Conservation (phyloP, 2,113 vertebrate genomes). For the Diadophis punctatus region DNA sequence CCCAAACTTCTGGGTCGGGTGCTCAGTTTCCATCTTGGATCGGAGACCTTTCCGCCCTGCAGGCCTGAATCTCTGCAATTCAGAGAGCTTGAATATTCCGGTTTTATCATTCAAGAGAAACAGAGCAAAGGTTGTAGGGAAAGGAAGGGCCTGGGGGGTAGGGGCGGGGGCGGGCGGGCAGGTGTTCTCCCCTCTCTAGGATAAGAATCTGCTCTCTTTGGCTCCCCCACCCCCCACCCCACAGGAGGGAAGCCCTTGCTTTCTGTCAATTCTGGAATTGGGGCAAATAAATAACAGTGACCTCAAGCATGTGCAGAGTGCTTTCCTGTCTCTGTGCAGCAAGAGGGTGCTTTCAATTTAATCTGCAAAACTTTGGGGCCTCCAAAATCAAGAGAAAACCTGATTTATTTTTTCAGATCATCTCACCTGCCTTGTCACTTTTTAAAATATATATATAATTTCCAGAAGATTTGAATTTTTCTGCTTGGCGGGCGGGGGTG, state of each 20-base stretch:
- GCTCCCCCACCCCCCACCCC: background rate
- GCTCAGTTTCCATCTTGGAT: background rate
- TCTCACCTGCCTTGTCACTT: background rate
- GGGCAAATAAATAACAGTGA: background rate
- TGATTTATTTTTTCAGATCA: background rate
- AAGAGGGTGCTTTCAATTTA: background rate
- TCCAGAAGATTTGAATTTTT: background rate
- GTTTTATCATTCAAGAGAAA: background rate
- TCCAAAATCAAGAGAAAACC: background rate
- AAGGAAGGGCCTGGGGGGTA: background rate
- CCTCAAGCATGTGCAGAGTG: background rate
- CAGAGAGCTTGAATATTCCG: background rate
- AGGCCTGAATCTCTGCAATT: background rate
- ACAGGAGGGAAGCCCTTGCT: background rate
- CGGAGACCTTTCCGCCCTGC: rapidly evolving
- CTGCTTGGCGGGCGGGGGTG: background rate
- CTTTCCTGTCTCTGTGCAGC: background rate
- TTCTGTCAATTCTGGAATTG: background rate
- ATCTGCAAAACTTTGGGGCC: background rate
- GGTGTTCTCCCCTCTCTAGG: background rate
- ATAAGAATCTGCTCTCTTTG: background rate
- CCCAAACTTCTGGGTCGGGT: background rate
- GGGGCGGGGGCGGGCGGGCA: background rate
- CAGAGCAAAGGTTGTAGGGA: too few species aligned
- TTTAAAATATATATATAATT: background rate